These are phyloP conservation scores for Congeria kusceri DNA, from an alignment of 2,888 invertebrate genomes.

Conservation along the genomic window DNA sequence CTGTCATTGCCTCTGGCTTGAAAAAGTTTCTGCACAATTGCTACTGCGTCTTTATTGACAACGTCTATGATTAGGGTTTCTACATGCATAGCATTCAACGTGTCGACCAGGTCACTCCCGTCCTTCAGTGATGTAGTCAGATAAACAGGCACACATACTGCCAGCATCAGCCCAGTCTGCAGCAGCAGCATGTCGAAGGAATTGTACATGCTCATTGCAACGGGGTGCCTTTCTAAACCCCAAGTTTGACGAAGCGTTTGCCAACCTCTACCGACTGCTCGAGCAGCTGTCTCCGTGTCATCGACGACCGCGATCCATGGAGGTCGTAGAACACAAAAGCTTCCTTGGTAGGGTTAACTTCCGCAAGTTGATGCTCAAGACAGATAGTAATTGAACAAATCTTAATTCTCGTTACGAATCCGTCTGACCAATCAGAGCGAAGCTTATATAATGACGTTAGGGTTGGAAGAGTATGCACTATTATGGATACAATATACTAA, in stretches of 20 bases:
- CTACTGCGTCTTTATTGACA: conserved; percentile 24
- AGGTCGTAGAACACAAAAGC: conserved; percentile 51
- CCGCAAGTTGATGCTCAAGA: conserved; percentile 37
- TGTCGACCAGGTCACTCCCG: conserved; percentile 52
- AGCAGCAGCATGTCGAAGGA: conserved; percentile 44
- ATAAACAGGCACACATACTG: conserved; percentile 47
- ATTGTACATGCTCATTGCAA: conserved; percentile 54
- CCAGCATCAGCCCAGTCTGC: conserved; percentile 26
- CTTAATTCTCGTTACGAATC: too few species aligned
- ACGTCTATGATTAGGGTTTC: conserved; percentile 38
- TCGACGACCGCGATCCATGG: conserved; percentile 10
- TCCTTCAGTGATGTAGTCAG: conserved; percentile 37
- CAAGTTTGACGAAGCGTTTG: conserved; percentile 29
- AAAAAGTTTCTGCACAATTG: conserved; percentile 43
- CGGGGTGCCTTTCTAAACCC: conserved; percentile 37
- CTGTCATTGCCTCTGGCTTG: not conserved
- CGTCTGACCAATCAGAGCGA: too few species aligned
- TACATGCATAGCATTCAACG: conserved; percentile 16
- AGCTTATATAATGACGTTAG: too few species aligned
- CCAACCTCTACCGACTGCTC: conserved; percentile 26
- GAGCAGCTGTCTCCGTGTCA: conserved; percentile 39
- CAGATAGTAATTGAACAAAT: too few species aligned
- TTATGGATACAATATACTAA: too few species aligned
- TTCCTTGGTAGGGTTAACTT: conserved; percentile 38
- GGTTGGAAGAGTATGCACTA: too few species aligned